These are phyloP conservation scores for Drosophila mercatorum DNA, from an alignment of 2,888 invertebrate genomes.

Conservation along the genomic window DNA sequence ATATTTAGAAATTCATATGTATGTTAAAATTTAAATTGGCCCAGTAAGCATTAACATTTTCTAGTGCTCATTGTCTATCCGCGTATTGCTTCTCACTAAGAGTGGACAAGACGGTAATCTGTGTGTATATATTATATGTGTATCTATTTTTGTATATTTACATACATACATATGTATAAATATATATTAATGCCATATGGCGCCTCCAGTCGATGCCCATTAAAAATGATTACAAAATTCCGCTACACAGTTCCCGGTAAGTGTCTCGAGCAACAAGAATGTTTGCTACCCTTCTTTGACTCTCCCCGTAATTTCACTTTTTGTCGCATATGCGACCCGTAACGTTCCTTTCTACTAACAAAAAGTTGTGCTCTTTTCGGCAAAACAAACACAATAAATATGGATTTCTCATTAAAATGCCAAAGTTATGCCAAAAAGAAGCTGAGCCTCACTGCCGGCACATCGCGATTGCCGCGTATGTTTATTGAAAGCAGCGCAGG, in stretches of 20 bases:
- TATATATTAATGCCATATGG: slow-evolving; percentile 50
- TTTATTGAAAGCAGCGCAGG: slow-evolving; percentile 34
- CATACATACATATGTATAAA: slow-evolving; percentile 5
- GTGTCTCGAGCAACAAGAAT: slow-evolving; percentile 35
- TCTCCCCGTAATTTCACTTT: slow-evolving; percentile 69
- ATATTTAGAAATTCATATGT: too few species aligned
- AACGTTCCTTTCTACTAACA: slow-evolving; percentile 26
- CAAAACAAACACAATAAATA: slow-evolving; percentile 79
- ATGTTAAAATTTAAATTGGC: neutral
- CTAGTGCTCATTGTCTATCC: slow-evolving; percentile 27
- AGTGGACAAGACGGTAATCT: neutral
- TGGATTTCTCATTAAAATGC: slow-evolving; percentile 81
- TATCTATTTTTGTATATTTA: too few species aligned
- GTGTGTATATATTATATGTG: slow-evolving; percentile 18
- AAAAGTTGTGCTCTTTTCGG: slow-evolving; percentile 48
- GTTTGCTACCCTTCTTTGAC: neutral
- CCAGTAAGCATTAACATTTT: slow-evolving; percentile 25
- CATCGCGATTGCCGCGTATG: slow-evolving; percentile 39
- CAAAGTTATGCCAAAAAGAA: slow-evolving; percentile 55
- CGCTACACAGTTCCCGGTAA: slow-evolving; percentile 31
- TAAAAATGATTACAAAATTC: slow-evolving; percentile 73
- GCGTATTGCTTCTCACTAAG: neutral
- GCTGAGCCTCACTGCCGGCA: slow-evolving; percentile 44
- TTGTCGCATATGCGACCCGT: slow-evolving; percentile 69
- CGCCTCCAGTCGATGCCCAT: slow-evolving; percentile 60